phyloP scores from a whole-genome alignment of 2,888 invertebrate species.

The Meliscaeva auricollis region DNA sequence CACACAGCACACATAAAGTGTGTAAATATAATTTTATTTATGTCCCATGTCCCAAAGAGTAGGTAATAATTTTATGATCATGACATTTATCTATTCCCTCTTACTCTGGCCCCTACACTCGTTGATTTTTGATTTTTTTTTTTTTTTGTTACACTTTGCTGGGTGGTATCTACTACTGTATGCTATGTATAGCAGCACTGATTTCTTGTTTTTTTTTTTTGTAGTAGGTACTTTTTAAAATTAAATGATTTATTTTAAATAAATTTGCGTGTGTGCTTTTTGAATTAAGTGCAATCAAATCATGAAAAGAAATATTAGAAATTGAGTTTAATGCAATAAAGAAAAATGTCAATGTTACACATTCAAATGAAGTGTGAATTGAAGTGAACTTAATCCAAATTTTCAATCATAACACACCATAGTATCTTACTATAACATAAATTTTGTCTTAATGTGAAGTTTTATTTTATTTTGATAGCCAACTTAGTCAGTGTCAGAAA shows the following conservation, averaged over 20 bases:
- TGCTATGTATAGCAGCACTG: background rate
- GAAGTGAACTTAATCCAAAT: background rate
- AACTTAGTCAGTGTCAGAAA: background rate
- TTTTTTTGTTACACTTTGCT: background rate
- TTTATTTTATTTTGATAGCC: background rate
- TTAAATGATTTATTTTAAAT: conserved; percentile 63
- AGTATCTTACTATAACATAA: background rate
- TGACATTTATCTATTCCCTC: conserved; percentile 60
- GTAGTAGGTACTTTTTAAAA: too few relatives aligned
- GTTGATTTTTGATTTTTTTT: background rate
- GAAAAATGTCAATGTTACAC: conserved; percentile 52
- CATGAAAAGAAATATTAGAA: conserved; percentile 1
- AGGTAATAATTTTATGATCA: conserved; percentile 47
- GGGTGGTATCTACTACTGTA: background rate
- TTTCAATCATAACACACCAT: background rate
- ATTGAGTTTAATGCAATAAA: conserved; percentile 10
- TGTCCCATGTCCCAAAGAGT: background rate
- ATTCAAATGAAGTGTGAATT: background rate
- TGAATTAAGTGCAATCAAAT: conserved; percentile 47
- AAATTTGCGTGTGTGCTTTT: conserved; percentile 60
- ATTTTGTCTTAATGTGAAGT: background rate
- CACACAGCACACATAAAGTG: too few relatives aligned
- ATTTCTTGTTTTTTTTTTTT: conserved; percentile 1
- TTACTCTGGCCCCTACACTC: too few relatives aligned
- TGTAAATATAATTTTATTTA: background rate